Conservation (phyloP, 2,797 vertebrate species). For the Trichosurus vulpecula region DNA sequence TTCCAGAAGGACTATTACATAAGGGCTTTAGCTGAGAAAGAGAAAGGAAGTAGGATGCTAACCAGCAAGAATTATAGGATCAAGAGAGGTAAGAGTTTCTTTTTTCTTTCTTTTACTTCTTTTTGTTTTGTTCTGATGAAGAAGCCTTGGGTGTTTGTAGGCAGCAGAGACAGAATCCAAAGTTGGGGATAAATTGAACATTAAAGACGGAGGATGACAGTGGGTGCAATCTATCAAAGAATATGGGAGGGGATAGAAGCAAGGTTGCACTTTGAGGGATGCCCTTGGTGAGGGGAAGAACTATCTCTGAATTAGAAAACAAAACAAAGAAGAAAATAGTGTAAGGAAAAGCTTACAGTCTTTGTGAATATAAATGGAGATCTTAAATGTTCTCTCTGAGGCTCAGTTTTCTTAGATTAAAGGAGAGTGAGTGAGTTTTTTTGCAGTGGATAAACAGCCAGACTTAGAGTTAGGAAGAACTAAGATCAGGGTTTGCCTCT, state of each 20-base stretch:
- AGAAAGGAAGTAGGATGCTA: background rate
- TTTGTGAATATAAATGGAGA: background rate
- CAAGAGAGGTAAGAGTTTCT: background rate
- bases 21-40: background rate
- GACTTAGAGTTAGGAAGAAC: background rate
- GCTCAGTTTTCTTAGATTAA: background rate
- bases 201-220: background rate
- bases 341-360: background rate
- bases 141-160: background rate
- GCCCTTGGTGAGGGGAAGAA: background rate
- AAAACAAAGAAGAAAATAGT: background rate
- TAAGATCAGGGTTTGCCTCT: background rate
- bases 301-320: background rate
- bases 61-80: background rate
- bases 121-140: background rate
- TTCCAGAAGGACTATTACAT: background rate
- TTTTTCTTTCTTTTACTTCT: background rate
- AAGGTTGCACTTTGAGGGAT: background rate
- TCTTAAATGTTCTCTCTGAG: background rate
- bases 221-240: background rate
- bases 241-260: background rate
- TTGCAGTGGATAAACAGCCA: background rate
- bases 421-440: background rate
- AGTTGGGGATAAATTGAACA: background rate
- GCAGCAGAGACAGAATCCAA: background rate